Base-by-base conservation (phyloP, 2,888 invertebrate species). In the Calephelis perditalis region DNA sequence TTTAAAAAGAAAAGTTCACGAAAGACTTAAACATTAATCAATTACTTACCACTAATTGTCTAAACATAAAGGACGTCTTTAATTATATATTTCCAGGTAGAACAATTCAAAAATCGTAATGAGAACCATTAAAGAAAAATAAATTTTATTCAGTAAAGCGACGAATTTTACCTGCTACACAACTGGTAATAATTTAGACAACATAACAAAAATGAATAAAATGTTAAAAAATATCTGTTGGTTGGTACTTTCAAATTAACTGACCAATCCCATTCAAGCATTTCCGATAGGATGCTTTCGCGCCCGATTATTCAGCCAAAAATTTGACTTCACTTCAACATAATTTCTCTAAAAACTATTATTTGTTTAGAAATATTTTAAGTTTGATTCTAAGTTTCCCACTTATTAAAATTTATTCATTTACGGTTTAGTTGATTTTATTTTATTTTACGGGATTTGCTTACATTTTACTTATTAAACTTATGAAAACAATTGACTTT, bases 101-200 rank as follows among this genome's bases (percentile, higher is more conserved):
- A 76, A 76, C 70, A 78, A 73, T 74, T 79, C 72, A 73, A 74
- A 76, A 74, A 73, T 75, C 77, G 76, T 74, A 67, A 69, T 74
- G 71, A 77, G 81, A 82, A 78, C 74, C 78, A 82, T 74, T 77
- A 78, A 79, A 81, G 79, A 85, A 85, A 87, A 88, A 83, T 86
- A 86, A 84, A 81, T 79, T 84, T 73, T 70, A 71, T 75, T 76
- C 73, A 73, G 64, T 71, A 78, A 76, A 78, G 79, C 83, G 81
- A 86, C 80, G 79, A 86, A 88, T 86, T 86, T 88, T 87, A 87
- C 86, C 77, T 82, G 84, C 81, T 76, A 82, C 84, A 86, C 83
- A 86, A 88, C 87, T 88, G 86, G 85, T 84, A 86, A 82, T 82
- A 81, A 78, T 83, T 82, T 79, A 85, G 88, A 84, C 89, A 89